phyloP scores from a whole-genome alignment of 2,113 vertebrate species.

The Microcebus ravelobensis region DNA sequence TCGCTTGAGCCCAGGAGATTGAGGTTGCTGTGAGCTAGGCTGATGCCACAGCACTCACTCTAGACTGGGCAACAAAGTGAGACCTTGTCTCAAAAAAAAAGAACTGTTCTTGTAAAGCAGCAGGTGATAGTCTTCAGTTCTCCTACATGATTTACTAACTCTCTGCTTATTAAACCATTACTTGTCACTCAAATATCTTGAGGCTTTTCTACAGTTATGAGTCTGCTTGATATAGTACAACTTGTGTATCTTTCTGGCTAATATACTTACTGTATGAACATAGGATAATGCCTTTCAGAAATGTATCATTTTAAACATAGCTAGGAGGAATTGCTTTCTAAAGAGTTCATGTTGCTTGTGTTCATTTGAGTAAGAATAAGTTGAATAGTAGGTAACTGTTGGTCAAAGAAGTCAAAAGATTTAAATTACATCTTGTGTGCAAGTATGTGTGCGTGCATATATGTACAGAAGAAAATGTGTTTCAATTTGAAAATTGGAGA shows the following conservation, averaged over 20 bases:
- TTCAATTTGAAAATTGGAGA: constrained; percentile 53
- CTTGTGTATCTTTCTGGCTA: neutral
- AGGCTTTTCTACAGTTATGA: constrained; percentile 1
- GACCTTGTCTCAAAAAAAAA: neutral
- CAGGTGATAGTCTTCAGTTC: neutral
- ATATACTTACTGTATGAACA: neutral
- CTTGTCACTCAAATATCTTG: neutral
- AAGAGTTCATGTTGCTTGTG: constrained; percentile 49
- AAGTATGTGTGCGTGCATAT: neutral
- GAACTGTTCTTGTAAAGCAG: neutral
- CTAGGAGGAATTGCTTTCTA: constrained; percentile 36
- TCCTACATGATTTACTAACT: neutral
- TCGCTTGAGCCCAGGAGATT: too few relatives aligned
- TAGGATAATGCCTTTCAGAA: neutral
- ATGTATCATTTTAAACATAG: constrained; percentile 51
- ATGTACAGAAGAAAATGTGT: constrained; percentile 48
- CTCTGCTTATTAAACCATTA: constrained; percentile 37
- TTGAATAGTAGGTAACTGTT: neutral
- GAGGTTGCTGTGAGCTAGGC: too few relatives aligned
- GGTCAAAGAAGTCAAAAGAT: constrained; percentile 72
- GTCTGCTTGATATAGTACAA: constrained; percentile 2
- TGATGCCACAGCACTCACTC: too few relatives aligned
- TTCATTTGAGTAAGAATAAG: constrained; percentile 45
- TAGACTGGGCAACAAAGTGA: too few relatives aligned
- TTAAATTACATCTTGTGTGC: constrained; percentile 55